A percentile compares a stretch with the other conserved stretches of the same genome.
These are phyloP conservation scores for Synodontis membranacea DNA, from an alignment of 2,113 vertebrate genomes.

Conservation along the genomic window DNA sequence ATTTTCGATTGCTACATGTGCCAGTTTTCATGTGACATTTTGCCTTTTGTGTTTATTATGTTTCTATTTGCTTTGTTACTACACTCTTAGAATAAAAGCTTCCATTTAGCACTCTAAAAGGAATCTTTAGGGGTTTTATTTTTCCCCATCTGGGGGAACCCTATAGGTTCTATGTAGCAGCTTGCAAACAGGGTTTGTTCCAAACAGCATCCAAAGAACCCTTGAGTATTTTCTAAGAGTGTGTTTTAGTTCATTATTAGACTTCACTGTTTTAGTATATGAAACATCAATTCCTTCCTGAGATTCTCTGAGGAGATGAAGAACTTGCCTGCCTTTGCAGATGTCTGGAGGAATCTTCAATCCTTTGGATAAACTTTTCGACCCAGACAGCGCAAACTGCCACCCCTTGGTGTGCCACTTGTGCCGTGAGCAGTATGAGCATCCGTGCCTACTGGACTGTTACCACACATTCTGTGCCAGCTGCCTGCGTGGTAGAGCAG, in stretches of 20 bases:
- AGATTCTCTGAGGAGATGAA: background rate
- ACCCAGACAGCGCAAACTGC: constrained; percentile 73
- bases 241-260: background rate
- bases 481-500: constrained; percentile 77
- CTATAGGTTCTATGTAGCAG: background rate
- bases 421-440: constrained; percentile 80
- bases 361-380: constrained; percentile 70
- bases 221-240: background rate
- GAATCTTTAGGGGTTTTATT: too few relatives aligned
- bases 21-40: background rate
- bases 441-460: constrained; percentile 83
- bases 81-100: background rate
- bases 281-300: background rate
- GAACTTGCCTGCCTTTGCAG: constrained; percentile 48
- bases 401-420: constrained; percentile 82
- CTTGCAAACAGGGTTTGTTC: background rate
- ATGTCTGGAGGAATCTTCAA: constrained; percentile 83
- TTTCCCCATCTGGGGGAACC: background rate
- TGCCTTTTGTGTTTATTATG: background rate
- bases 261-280: background rate
- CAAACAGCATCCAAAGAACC: background rate
- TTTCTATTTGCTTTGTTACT: background rate
- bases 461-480: constrained; percentile 83
- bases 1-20: background rate
- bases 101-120: background rate